phyloP scores from a whole-genome alignment of 2,888 invertebrate genomes.

The Nemotelus pantherinus region DNA sequence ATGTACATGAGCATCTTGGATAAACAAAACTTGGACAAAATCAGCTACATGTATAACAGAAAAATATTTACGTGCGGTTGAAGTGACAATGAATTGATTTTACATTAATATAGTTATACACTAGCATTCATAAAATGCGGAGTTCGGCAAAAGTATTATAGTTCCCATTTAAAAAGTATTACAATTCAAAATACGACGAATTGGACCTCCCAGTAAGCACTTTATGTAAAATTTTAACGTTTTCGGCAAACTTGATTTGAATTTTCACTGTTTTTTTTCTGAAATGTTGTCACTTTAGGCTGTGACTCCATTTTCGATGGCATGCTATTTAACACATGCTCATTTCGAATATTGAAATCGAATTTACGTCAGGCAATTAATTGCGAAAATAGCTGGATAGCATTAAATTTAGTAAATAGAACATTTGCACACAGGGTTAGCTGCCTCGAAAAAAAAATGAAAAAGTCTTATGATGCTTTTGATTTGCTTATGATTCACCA shows the following conservation, averaged over 20 bases:
- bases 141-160: neutral
- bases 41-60: constrained; percentile 5
- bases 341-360: neutral
- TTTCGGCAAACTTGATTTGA: too few species aligned
- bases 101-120: neutral
- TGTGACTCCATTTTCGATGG: neutral
- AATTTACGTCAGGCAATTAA: constrained; percentile 1
- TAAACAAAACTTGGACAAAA: constrained; percentile 17
- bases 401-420: neutral
- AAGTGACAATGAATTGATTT: neutral
- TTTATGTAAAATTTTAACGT: too few species aligned
- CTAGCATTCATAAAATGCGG: neutral
- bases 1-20: neutral
- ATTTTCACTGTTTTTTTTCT: too few species aligned
- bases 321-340: neutral
- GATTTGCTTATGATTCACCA: neutral
- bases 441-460: constrained; percentile 26
- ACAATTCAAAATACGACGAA: too few species aligned
- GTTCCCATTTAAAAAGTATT: too few species aligned
- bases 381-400: constrained; percentile 3
- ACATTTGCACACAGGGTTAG: constrained; percentile 36
- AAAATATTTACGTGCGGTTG: constrained; percentile 8
- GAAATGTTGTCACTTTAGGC: too few species aligned
- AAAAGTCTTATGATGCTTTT: constrained; percentile 29
- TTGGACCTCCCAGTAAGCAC: too few species aligned